Evolutionary conservation across 2,888 invertebrate genomes (phyloP).

Genomic region (Stomorhina lunata): DNA sequence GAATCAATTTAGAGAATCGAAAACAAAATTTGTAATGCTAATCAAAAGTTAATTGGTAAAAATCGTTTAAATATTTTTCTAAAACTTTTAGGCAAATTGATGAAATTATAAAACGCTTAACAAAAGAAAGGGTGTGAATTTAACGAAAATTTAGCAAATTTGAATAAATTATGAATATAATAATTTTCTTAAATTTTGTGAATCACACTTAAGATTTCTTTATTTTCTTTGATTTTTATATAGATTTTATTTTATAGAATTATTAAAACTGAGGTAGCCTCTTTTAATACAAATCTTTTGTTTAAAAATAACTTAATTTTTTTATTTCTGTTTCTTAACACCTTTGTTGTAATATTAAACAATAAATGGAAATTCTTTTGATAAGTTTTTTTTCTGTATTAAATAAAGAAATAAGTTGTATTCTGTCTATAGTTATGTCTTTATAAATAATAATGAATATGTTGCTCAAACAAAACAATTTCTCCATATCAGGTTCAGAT

Average conservation of each 20-base stretch:
- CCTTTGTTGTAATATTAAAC: constrained; percentile 3
- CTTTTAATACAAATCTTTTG: background rate
- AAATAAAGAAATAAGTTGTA: background rate
- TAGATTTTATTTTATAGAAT: background rate
- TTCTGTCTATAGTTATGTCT: background rate
- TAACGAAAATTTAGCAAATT: background rate
- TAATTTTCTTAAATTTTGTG: too few relatives aligned
- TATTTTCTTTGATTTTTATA: too few relatives aligned
- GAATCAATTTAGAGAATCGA: background rate
- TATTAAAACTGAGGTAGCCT: background rate
- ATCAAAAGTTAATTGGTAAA: background rate
- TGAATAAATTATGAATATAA: too few relatives aligned
- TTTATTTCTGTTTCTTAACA: background rate
- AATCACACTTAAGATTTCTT: background rate
- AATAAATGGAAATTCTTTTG: background rate
- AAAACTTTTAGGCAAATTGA: background rate
- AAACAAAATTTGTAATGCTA: background rate
- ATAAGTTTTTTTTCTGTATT: background rate
- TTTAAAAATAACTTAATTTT: background rate
- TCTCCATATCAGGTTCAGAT: background rate
- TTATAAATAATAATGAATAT: background rate
- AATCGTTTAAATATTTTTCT: background rate
- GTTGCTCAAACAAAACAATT: background rate
- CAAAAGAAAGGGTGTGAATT: background rate
- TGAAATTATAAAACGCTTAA: background rate